Evolutionary conservation across 1,140 invertebrate genomes (phyloP).

Genomic region (Mya arenaria): DNA sequence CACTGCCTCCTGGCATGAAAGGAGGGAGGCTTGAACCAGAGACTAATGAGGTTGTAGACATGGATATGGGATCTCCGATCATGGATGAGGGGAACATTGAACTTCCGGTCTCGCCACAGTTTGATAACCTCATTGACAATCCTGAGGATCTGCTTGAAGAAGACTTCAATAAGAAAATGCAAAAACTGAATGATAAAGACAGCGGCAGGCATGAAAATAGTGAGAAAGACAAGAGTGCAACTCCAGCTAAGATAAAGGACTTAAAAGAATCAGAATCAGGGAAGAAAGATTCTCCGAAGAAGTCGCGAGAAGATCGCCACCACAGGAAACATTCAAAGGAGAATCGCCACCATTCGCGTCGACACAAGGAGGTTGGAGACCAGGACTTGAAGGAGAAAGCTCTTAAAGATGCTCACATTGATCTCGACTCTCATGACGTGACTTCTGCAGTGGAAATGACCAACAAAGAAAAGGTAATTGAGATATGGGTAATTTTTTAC

Average conservation of each 20-base stretch:
- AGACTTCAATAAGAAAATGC: constrained; percentile 52
- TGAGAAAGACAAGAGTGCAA: constrained; percentile 8
- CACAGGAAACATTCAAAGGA: constrained; percentile 35
- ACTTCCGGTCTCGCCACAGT: constrained; percentile 58
- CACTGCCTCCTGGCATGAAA: constrained; percentile 56
- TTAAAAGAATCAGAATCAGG: constrained; percentile 19
- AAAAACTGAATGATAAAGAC: constrained; percentile 47
- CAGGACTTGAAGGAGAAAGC: constrained; percentile 38
- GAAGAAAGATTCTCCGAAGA: constrained; percentile 42
- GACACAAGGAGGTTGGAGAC: constrained; percentile 21
- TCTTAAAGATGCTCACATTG: constrained; percentile 41
- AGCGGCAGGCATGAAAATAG: background rate
- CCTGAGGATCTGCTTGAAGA: constrained; percentile 53
- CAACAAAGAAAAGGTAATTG: constrained; percentile 95
- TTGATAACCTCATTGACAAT: constrained; percentile 56
- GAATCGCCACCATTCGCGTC: constrained; percentile 17
- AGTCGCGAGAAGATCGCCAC: constrained; percentile 17
- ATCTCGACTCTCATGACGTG: constrained; percentile 64
- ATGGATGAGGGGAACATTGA: constrained; percentile 69
- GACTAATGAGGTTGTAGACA: constrained; percentile 83
- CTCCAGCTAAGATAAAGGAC: constrained; percentile 29
- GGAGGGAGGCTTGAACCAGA: constrained; percentile 61
- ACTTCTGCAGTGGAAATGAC: constrained; percentile 92
- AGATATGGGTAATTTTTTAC: too few species aligned
- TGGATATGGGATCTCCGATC: constrained; percentile 84